Base-by-base conservation (phyloP, 2,888 invertebrate species). In the Galerucella calmariensis region DNA sequence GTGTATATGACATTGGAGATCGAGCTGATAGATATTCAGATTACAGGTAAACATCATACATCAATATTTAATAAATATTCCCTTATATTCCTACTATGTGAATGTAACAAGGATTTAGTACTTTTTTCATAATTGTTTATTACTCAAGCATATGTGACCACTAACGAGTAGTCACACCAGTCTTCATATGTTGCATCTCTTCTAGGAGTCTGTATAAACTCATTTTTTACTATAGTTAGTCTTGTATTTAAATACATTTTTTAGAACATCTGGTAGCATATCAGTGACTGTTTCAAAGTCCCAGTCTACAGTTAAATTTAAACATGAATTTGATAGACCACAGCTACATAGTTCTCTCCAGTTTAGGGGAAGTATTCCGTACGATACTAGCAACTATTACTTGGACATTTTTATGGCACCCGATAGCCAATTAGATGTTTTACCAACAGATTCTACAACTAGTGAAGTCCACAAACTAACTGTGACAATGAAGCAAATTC, bases 401-500 rank as follows among this genome's bases (percentile, higher is more conserved):
- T 53, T 76, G 58, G 78, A 76, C 46, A 48, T 69, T 46, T 75
- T 77, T 24, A 8, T 72, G 44, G 9, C 72, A 14, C 72, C 69
- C 6, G 51, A 72, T 20, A 53, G 63, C 16, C 44, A 51, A 16
- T 46, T 35, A 20, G 67, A 71, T 56, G 59, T 66, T 14, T 46
- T 44, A 14, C 48, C 35, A 48, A n/a, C 70, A 41, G 11, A n/a
- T 20, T 24, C 24, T 24, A 53, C 12, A 12, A 27, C n/a, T 2
- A 69, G 61, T 10, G 67, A 65, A 44, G 69, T 27, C 11, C 68
- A 67, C 16, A 71, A 72, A 44, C 6, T 51, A 46, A 16, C 24
- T 1, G 46, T 27, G 12, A 67, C 48, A 11, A 73, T 70, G 67
- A 48, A 61, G 44, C 77, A 77, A 67, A 89, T 90, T 78, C 92